Conservation (phyloP, 2,888 invertebrate genomes). For the Leptopilina myrica region DNA sequence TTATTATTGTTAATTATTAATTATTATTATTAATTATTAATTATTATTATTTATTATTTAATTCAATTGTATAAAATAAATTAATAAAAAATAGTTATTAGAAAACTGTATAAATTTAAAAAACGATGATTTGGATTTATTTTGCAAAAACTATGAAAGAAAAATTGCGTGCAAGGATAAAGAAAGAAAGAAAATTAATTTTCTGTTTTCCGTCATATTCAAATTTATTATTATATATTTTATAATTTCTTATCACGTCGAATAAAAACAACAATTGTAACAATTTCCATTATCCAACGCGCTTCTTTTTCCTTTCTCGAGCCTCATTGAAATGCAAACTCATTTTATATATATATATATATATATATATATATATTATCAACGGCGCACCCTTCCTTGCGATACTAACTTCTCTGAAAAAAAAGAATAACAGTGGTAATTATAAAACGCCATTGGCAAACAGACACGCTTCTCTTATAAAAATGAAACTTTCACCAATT, state of each 20-base stretch:
- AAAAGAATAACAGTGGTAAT: conserved; percentile 70
- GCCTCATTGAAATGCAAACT: conserved; percentile 41
- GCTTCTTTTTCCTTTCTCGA: neutral
- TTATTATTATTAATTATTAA: too few species aligned
- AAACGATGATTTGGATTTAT: too few species aligned
- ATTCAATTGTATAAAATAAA: too few species aligned
- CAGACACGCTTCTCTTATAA: conserved; percentile 43
- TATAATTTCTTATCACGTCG: neutral
- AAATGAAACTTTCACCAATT: too few species aligned
- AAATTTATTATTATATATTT: neutral
- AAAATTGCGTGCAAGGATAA: too few species aligned
- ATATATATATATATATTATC: too few species aligned
- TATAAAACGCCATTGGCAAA: conserved; percentile 57
- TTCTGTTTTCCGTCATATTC: neutral
- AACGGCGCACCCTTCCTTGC: conserved; percentile 48
- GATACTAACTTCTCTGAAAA: conserved; percentile 58
- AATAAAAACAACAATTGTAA: conserved; percentile 2
- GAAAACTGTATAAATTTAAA: too few species aligned
- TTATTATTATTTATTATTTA: too few species aligned
- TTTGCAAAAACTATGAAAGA: too few species aligned
- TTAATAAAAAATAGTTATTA: too few species aligned
- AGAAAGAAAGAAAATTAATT: neutral
- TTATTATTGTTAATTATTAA: too few species aligned
- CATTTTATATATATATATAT: conserved; percentile 48
- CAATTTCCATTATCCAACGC: conserved; percentile 12